Base-by-base conservation (phyloP, 2,113 vertebrate species). In the Pseudolaguvia tuberculata region DNA sequence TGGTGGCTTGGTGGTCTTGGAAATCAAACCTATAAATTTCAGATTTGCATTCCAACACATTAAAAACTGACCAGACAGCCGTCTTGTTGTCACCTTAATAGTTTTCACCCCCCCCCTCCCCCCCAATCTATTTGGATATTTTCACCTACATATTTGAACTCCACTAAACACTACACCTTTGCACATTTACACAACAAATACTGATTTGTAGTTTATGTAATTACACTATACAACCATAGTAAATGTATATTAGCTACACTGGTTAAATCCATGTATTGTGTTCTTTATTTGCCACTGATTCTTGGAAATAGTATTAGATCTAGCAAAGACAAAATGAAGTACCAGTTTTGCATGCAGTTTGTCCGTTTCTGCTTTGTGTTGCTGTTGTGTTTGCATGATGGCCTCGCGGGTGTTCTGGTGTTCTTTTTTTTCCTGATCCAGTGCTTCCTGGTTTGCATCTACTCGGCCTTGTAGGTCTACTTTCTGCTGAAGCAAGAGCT, bases 401-500 rank as follows among this genome's bases (percentile, higher is more conserved):
- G 90, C 66, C 68, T 94, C 92, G 83, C 81, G 92, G 39, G 94
- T 85, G 79, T 84, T 77, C 85, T 94, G 92, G 79, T 95, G 93
- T 2, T 56, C 89, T 51, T 84, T 92, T 73, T 92, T 92, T 83
- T 98, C 94, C 80, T 94, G 88, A 80, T 95, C 92, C 31, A 97
- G 79, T 61, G 79, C 52, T 8, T 83, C 86, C 82, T 89, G 90
- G 0, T 76, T 76, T 10, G 83, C 87, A 81, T 96, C 94, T 73
- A 93, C 80, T 85, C 91, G 92, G 53, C 89, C 85, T 82, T 98
- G 96, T 61, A 95, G 85, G 83, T 97, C 95, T 88, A 98, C 86
- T 83, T 98, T 98, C 88, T 98, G 95, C 82, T 97, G 93, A 87
- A 98, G 97, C 85, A 99, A 87, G 67, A 98, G 87, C 73, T 95